Evolutionary conservation across 2,888 invertebrate species (phyloP), one percentile per base, ranked within the genome.

Genomic region (Noctua comes): DNA sequence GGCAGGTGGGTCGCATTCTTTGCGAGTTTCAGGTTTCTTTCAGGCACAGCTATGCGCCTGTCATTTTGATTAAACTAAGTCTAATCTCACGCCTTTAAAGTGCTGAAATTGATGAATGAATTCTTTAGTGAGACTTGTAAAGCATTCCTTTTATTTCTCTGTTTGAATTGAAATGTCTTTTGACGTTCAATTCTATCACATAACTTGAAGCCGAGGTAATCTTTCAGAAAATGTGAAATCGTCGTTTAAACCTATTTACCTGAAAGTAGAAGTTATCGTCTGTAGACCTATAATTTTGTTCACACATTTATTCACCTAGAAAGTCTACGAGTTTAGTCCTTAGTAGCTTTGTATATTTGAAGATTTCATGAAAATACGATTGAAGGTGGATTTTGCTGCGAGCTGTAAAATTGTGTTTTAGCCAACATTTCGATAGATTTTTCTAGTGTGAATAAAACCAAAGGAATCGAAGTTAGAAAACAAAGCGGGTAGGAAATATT

Each of bases 261-360:
- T 36, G 11, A 57, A 68, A 73, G 27, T n/a, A n/a, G 24, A 57
- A 79, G 5, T 80, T 72, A 16, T 16, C 21, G 66, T 31, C 11
- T 13, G 24, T 21, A 51, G 11, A 68, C 10, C 27, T 16, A 40
- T 65, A 36, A 36, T 73, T 62, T 68, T 48, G 46, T 62, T 40
- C 16, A 48, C 21, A 80, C 16, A 73, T 68, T 79, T 73, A 18
- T 68, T 80, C 8, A 57, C 40, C 18, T 31, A n/a, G 18, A 80
- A 68, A n/a, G 5, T 54, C 11, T 21, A 40, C 40, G 54, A 73
- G 18, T 64, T 54, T 48, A 2, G 8, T 43, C 16, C 57, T 48
- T 57, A 8, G 27, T 18, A 10, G 31, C 24, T 64, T 80, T 40
- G 27, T 24, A 43, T 36, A 73, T 31, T 31, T 43, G 10, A 72